Percentiles rank a stretch among this genome's conserved stretches.
Conservation (phyloP, 2,888 invertebrate genomes). For the Cerastis leucographa region DNA sequence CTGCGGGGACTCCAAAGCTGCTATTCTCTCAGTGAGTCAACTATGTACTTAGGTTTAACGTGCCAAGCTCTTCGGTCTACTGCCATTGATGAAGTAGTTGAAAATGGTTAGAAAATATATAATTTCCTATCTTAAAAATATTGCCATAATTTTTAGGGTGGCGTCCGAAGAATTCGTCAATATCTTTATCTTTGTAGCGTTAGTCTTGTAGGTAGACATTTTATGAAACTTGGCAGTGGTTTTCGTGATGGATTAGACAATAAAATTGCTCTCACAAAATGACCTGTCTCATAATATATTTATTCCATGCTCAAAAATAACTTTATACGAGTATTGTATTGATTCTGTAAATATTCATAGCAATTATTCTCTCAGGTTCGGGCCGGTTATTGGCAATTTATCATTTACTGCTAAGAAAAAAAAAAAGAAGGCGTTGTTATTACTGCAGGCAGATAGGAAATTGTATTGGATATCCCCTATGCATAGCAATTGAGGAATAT, state of each 20-base stretch:
- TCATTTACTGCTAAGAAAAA: slow-evolving; percentile 9
- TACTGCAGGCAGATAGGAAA: slow-evolving; percentile 15
- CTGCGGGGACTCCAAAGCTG: background rate
- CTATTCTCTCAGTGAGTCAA: background rate
- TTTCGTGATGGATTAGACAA: slow-evolving; percentile 45
- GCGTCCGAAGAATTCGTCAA: background rate
- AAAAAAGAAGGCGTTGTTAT: background rate
- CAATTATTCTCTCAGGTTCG: background rate
- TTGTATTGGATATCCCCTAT: slow-evolving; percentile 21
- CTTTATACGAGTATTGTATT: background rate
- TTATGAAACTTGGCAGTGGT: slow-evolving; percentile 32
- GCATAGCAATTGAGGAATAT: slow-evolving; percentile 12
- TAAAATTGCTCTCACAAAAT: slow-evolving; percentile 31
- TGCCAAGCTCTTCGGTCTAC: background rate
- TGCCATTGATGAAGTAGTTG: background rate
- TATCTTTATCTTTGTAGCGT: background rate
- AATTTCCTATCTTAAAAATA: background rate
- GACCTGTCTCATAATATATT: slow-evolving; percentile 24
- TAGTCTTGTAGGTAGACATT: slow-evolving; percentile 8
- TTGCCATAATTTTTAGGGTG: background rate
- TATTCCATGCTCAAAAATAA: slow-evolving; percentile 16
- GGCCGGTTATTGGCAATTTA: background rate
- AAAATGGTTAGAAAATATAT: background rate
- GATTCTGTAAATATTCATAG: background rate
- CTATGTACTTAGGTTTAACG: background rate